phyloP scores from a whole-genome alignment of 1,140 invertebrate species.

The Drepana arcuata region DNA sequence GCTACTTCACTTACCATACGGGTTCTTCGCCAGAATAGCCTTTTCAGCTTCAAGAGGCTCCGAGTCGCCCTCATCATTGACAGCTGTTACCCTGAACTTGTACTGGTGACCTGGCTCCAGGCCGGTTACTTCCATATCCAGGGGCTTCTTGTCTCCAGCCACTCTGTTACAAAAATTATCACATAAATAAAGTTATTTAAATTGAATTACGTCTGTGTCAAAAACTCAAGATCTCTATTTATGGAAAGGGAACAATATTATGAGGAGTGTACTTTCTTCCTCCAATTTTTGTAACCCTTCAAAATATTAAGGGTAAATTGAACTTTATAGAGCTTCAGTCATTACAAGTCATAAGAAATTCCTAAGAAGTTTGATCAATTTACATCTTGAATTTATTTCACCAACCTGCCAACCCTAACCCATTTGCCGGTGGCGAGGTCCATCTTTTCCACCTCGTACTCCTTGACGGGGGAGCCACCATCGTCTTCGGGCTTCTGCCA shows the following conservation, averaged over 20 bases:
- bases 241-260: too few relatives aligned
- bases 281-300: too few relatives aligned
- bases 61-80: slow-evolving; percentile 96
- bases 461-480: slow-evolving; percentile 93
- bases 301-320: too few relatives aligned
- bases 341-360: too few relatives aligned
- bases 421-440: slow-evolving; percentile 92
- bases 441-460: slow-evolving; percentile 96
- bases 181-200: too few relatives aligned
- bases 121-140: slow-evolving; percentile 91
- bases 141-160: slow-evolving; percentile 80
- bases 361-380: too few relatives aligned
- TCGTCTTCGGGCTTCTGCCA: slow-evolving; percentile 96
- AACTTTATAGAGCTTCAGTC: too few relatives aligned
- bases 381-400: too few relatives aligned
- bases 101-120: slow-evolving; percentile 94
- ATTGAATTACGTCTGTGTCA: too few relatives aligned
- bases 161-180: slow-evolving; percentile 36
- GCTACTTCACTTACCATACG: slow-evolving; percentile 83
- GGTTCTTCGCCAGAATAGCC: slow-evolving; percentile 94
- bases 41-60: slow-evolving; percentile 91
- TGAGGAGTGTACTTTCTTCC: too few relatives aligned
- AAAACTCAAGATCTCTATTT: too few relatives aligned
- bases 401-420: slow-evolving; percentile 83
- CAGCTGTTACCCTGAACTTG: slow-evolving; percentile 95